Evolutionary conservation across 2,113 vertebrate genomes (phyloP).

Genomic region (Corydoras sp.): DNA sequence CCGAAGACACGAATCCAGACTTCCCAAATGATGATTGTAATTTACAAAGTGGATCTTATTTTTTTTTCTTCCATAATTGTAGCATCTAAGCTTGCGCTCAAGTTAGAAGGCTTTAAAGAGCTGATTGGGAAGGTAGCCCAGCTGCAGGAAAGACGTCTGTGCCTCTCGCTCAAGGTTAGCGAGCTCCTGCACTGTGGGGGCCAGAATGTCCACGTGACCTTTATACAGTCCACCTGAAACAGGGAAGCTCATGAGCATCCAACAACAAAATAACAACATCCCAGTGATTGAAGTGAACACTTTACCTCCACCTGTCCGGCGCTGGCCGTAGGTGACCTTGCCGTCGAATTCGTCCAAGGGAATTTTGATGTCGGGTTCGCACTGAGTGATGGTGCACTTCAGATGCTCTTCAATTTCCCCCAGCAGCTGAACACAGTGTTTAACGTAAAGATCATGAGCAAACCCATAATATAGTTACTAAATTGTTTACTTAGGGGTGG

Average conservation of each 20-base stretch:
- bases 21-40: too few relatives aligned
- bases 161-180: conserved; percentile 90
- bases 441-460: too few relatives aligned
- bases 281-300: not conserved
- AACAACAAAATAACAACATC: too few relatives aligned
- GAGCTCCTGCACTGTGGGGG: conserved; percentile 90
- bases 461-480: too few relatives aligned
- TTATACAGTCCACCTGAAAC: conserved; percentile 81
- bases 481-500: too few relatives aligned
- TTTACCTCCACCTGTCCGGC: conserved; percentile 70
- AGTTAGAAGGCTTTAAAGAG: conserved; percentile 88
- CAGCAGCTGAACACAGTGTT: conserved; percentile 66
- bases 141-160: conserved; percentile 93
- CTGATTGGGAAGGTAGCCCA: conserved; percentile 93
- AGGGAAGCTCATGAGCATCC: not conserved
- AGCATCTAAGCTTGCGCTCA: too few relatives aligned
- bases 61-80: not conserved
- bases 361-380: conserved; percentile 91
- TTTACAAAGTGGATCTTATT: not conserved
- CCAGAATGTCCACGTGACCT: conserved; percentile 91
- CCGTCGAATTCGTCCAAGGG: conserved; percentile 95
- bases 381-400: conserved; percentile 93
- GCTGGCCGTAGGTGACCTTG: conserved; percentile 93
- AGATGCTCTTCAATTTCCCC: conserved; percentile 94
- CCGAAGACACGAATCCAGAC: too few relatives aligned